Evolutionary conservation across 2,888 invertebrate genomes (phyloP), one percentile per base, ranked within the genome.

Genomic region (Harmothoe impar): DNA sequence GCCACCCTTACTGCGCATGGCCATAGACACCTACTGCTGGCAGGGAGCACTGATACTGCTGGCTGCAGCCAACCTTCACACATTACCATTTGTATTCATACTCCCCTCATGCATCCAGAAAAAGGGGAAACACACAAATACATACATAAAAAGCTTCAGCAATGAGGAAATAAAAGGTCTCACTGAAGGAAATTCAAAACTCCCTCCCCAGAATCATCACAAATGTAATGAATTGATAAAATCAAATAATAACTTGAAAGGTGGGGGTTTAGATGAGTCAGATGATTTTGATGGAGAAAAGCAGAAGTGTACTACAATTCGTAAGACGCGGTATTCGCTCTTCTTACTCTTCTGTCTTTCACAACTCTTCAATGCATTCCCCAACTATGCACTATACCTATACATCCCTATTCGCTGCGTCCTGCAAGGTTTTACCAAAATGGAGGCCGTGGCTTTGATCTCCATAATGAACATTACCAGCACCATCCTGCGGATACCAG

Each of bases 351-450:
- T 43, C 25, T 25, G 20, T 15, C 15, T 72, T 3, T 72, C 72
- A 15, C 72, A 72, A 29, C 29, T 72, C 72, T 72, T 25, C 72
- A 72, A 72, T 72, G 72, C 72, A 15, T 72, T 72, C 31, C 72
- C 72, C 5, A 72, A 72, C 25, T 72, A 72, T 72, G 72, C 72
- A 15, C 29, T 72, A 25, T 72, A 29, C 31, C 31, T 72, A 3
- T 72, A 29, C 25, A 72, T 72, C 3, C 72, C 72, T 29, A 29
- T 72, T 15, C 72, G 72, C 72, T 72, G 72, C 17, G 72, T 72
- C 29, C 25, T 72, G 0, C 72, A 72, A 29, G 72, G 72, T 3
- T 72, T 29, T 29, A 72, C 72, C 20, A 72, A 72, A 25, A 25
- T 25, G 29, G 29, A 72, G 72, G 72, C 72, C 0, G 72, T 29